Evolutionary conservation across 1,140 invertebrate genomes (phyloP).

Genomic region (Listronotus oregonensis): DNA sequence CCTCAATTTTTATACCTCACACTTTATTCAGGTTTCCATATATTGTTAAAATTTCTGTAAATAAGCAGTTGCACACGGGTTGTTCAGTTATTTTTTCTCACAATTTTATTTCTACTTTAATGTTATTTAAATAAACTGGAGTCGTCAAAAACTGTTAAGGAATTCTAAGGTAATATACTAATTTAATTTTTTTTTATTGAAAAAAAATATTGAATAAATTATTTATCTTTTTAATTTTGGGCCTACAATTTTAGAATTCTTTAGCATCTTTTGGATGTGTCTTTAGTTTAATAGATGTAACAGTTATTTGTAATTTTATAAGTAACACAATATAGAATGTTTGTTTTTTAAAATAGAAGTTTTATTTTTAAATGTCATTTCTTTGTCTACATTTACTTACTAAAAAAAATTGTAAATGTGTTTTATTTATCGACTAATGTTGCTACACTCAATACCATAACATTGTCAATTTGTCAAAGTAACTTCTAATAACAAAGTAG

Average conservation of each 20-base stretch:
- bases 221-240: too few relatives aligned
- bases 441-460: too few relatives aligned
- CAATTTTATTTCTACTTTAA: slow-evolving; percentile 32
- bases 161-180: not conserved
- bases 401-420: too few relatives aligned
- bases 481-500: too few relatives aligned
- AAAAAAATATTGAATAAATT: too few relatives aligned
- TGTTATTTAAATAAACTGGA: slow-evolving; percentile 5
- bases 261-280: too few relatives aligned
- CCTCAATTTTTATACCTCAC: slow-evolving; percentile 38
- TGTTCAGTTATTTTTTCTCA: slow-evolving; percentile 35
- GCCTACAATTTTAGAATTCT: not conserved
- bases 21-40: slow-evolving; percentile 35
- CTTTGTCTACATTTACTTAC: too few relatives aligned
- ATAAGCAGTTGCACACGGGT: slow-evolving; percentile 27
- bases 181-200: too few relatives aligned
- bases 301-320: slow-evolving; percentile 15
- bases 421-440: too few relatives aligned
- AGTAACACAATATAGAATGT: slow-evolving; percentile 5
- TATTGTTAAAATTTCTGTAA: slow-evolving; percentile 40
- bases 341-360: not conserved
- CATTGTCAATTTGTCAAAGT: too few relatives aligned
- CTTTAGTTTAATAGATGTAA: slow-evolving; percentile 5
- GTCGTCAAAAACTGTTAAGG: too few relatives aligned
- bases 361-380: too few relatives aligned